Evolutionary conservation across 2,888 invertebrate species (phyloP), one percentile per base, ranked within the genome.

Genomic region (Epistrophe grossulariae): DNA sequence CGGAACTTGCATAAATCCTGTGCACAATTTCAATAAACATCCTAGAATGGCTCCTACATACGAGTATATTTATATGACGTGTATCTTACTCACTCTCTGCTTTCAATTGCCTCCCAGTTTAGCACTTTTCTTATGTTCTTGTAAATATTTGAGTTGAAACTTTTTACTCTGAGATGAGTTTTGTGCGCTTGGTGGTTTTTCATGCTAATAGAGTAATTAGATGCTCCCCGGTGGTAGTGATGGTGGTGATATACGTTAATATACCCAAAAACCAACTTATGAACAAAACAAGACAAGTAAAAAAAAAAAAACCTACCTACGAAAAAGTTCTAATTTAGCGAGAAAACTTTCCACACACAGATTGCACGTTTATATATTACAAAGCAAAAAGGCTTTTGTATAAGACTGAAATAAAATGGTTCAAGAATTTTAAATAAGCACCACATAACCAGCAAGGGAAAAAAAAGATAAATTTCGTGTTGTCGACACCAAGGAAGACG

Each of bases 11-110:
- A 79, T 73, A 73, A 79, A 83, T 83, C 73, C 73, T 72, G 60
- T 79, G 68, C 83, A 74, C 74, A 83, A 83, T 79, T 74, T 83
- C 79, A 79, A 74, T 79, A 79, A 74, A 79, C 73, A 79, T 57
- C 38, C 62, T 43, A n/a, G 17, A 28, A 50, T 50, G 1, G 68
- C 17, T 17, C 11, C 35, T 35, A 1, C 9, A 1, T 28, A 24
- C 3, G n/a, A 24, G 2, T 24, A 24, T 24, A 3, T 24, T 24
- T 24, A 15, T 31, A n/a, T n/a, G 7, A 31, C 5, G 35, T 59
- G 11, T 59, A 59, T 17, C 59, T 28, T 17, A 31, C 57, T 31
- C 50, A 19, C 5, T 38, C 17, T 8, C n/a, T 35, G 15, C 43
- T 43, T 13, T 4, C 40, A 13, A 43, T 17, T 15, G 13, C 28